These are phyloP conservation scores for Eufriesea mexicana DNA, from an alignment of 1,140 invertebrate genomes.

Conservation along the genomic window DNA sequence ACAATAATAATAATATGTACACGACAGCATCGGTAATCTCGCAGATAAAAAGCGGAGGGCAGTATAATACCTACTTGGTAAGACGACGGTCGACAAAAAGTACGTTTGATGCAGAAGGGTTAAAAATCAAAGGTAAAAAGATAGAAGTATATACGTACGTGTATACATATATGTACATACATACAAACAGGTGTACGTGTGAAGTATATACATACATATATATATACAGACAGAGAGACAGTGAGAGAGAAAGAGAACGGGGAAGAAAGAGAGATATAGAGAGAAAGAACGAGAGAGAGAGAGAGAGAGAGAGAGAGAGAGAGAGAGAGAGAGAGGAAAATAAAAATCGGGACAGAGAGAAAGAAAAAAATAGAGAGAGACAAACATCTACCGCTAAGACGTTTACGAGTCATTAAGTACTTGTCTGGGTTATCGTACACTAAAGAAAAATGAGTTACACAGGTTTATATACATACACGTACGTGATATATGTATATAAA, in stretches of 20 bases:
- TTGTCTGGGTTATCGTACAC: conserved; percentile 63
- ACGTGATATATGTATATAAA: conserved; percentile 45
- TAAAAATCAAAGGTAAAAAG: conserved; percentile 34
- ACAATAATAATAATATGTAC: conserved; percentile 16
- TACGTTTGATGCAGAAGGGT: conserved; percentile 58
- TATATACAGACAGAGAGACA: conserved; percentile 8
- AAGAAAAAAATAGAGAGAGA: conserved; percentile 29
- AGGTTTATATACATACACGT: conserved; percentile 45
- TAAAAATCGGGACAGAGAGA: neutral
- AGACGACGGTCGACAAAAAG: conserved; percentile 67
- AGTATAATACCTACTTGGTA: conserved; percentile 59
- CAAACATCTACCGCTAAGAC: conserved; percentile 79
- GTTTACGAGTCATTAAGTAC: conserved; percentile 68
- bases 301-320: neutral
- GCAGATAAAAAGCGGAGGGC: conserved; percentile 50
- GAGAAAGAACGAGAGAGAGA: neutral
- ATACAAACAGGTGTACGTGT: conserved; percentile 38
- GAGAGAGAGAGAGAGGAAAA: conserved; percentile 20
- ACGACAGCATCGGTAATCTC: conserved; percentile 40
- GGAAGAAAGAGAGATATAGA: conserved; percentile 28
- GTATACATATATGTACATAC: conserved; percentile 7
- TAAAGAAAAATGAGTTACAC: conserved; percentile 52
- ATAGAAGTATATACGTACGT: conserved; percentile 14
- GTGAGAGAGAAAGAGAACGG: neutral
- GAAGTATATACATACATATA: conserved; percentile 35